Evolutionary conservation across 2,888 invertebrate species (phyloP), one percentile per base, ranked within the genome.

Genomic region (Megastigmus dorsalis): DNA sequence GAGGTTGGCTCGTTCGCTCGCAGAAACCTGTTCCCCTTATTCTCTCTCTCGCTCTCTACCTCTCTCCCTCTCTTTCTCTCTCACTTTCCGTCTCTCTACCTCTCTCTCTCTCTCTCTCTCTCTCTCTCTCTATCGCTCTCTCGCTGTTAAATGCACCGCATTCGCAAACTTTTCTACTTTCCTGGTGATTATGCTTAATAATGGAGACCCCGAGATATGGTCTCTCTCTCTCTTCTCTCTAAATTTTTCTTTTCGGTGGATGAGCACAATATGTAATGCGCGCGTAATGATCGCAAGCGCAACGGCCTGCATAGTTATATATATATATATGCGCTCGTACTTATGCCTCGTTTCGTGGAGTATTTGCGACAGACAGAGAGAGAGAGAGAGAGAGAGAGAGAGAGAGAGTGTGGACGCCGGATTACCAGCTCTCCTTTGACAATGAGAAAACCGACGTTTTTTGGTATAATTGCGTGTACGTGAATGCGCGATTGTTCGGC

Each of bases 1-100:
- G n/a, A n/a, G n/a, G n/a, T n/a, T 76, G 70, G 77, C 74, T 78
- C 15, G 79, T 73, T 78, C 65, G 77, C 77, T 79, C 82, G 83
- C 85, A 84, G 84, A 86, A 87, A 87, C 87, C 87, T 87, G 87
- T 87, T 87, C 82, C 81, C 79, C 76, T 77, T 69, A 67, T 70
- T 77, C 52, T 43, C 52, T 68, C 65, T 67, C 55, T 60, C 30
- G 38, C 50, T 57, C 48, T 20, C 60, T 23, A n/a, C 13, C 33
- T 6, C 18, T 26, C 13, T 15, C 59, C 38, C 36, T 38, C 28
- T 54, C 45, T 45, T 13, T 30, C 28, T 41, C 38, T 52, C 52
- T n/a, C 30, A 7, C 28, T n/a, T 10, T 30, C 0, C 54, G 30
- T 13, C 38, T 36, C 13, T 33, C 20, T 36, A 5, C 23, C 3